These are phyloP conservation scores for Tanytarsus gracilentus DNA, from an alignment of 2,888 invertebrate genomes.

Conservation along the genomic window DNA sequence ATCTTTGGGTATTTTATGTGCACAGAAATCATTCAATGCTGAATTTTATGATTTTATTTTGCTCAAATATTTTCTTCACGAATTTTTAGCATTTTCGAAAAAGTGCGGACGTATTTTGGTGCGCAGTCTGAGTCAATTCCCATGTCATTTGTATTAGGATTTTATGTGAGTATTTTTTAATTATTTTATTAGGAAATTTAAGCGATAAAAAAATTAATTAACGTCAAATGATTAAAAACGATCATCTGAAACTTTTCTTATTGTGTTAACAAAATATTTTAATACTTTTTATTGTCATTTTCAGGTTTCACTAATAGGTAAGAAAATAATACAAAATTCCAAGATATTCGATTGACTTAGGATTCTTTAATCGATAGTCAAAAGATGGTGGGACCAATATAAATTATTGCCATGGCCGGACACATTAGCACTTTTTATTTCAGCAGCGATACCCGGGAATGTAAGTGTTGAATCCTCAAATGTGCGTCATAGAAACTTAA, in stretches of 20 bases:
- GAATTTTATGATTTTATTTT: background rate
- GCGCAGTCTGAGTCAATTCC: slow-evolving; percentile 85
- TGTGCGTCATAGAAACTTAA: too few relatives aligned
- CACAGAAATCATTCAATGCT: slow-evolving; percentile 23
- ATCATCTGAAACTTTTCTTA: too few relatives aligned
- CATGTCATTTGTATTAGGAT: slow-evolving; percentile 90
- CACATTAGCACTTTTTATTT: slow-evolving; percentile 82
- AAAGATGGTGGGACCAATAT: slow-evolving; percentile 95
- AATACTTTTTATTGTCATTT: too few relatives aligned
- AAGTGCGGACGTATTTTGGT: slow-evolving; percentile 74
- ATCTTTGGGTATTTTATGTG: background rate
- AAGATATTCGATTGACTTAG: slow-evolving; percentile 50
- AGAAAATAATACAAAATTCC: background rate
- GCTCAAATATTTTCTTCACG: slow-evolving; percentile 30
- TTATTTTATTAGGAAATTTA: too few relatives aligned
- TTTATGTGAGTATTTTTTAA: slow-evolving; percentile 45
- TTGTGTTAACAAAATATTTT: too few relatives aligned
- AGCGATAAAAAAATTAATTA: too few relatives aligned
- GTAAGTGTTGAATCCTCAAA: slow-evolving; percentile 56
- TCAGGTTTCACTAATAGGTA: background rate
- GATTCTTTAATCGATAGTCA: slow-evolving; percentile 82
- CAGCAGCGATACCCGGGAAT: slow-evolving; percentile 83
- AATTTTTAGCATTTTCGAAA: slow-evolving; percentile 73
- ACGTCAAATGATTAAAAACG: too few relatives aligned
- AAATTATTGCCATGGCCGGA: slow-evolving; percentile 89